phyloP scores from a whole-genome alignment of 2,888 invertebrate species.

The Petrolisthes cinctipes region DNA sequence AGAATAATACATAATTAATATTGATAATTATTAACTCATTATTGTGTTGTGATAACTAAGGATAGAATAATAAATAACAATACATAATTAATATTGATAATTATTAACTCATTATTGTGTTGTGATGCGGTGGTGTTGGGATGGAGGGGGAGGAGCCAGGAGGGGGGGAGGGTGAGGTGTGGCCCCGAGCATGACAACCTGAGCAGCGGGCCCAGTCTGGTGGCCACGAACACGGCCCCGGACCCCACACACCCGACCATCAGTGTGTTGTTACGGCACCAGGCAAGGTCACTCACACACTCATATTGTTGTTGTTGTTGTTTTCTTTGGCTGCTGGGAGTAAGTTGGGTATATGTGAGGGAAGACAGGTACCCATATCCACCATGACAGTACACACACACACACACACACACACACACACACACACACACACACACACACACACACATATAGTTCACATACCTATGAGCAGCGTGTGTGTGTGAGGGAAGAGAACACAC shows the following conservation, averaged over 20 bases:
- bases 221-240: slow-evolving; percentile 42
- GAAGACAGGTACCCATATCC: no score
- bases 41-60: no score
- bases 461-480: neutral
- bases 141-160: slow-evolving; percentile 16
- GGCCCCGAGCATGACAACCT: slow-evolving; percentile 41
- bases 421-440: no score
- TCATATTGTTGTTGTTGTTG: slow-evolving; percentile 10
- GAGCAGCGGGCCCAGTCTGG: slow-evolving; percentile 40
- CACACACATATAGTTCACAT: no score
- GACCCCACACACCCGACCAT: slow-evolving; percentile 39
- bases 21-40: no score
- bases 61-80: no score
- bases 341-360: neutral
- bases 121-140: slow-evolving; percentile 17
- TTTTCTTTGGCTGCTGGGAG: no score
- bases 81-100: no score
- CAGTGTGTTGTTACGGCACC: slow-evolving; percentile 36
- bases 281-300: slow-evolving; percentile 38
- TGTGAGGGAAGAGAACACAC: no score
- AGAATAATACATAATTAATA: no score
- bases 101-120: slow-evolving; percentile 29
- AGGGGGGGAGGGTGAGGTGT: slow-evolving; percentile 14
- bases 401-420: no score
- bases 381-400: neutral